These are phyloP conservation scores for Pogonocichla stellata DNA, from an alignment of 2,113 vertebrate genomes.

Conservation along the genomic window DNA sequence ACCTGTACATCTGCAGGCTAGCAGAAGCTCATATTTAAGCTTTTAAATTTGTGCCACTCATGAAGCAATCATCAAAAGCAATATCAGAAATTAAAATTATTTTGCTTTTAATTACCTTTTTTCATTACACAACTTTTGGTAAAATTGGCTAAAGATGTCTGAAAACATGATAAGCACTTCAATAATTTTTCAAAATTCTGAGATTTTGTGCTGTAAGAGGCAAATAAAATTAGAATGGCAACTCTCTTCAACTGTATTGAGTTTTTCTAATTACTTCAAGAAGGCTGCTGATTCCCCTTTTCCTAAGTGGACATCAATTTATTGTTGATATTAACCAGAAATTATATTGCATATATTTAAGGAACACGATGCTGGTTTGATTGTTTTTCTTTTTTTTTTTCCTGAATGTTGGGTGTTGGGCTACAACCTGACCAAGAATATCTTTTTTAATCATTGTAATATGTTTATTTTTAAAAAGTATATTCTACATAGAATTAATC, in stretches of 20 bases:
- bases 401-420: not conserved
- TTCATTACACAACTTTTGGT: not conserved
- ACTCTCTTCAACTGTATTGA: not conserved
- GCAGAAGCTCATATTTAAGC: not conserved
- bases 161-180: not conserved
- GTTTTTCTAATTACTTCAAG: not conserved
- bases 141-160: not conserved
- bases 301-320: not conserved
- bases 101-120: not conserved
- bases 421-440: not conserved
- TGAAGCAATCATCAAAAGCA: not conserved
- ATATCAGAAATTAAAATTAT: conserved; percentile 3
- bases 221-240: not conserved
- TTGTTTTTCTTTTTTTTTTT: not conserved
- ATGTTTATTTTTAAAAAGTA: not conserved
- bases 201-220: not conserved
- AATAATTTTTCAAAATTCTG: not conserved
- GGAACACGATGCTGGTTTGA: not conserved
- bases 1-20: not conserved
- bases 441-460: not conserved
- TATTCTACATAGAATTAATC: not conserved
- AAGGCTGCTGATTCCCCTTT: not conserved
- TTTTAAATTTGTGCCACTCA: not conserved
- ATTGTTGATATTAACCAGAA: not conserved
- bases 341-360: not conserved